Conservation (phyloP, 2,113 vertebrate genomes). For the Catharus fuscescens region DNA sequence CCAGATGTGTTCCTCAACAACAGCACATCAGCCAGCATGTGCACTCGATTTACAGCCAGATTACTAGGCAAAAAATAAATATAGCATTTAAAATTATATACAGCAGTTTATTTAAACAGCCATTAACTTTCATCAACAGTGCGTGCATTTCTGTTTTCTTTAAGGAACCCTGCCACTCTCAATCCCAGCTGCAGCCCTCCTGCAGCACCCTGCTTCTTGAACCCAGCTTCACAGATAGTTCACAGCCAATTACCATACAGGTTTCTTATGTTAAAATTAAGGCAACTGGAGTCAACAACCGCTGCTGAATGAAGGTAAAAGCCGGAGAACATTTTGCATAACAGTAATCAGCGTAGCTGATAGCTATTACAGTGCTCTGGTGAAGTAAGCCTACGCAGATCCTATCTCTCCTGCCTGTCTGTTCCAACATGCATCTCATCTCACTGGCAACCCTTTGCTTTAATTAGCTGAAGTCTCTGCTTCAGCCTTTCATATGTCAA, state of each 20-base stretch:
- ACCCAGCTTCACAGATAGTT: neutral
- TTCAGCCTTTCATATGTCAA: constrained; percentile 64
- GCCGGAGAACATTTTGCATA: constrained; percentile 51
- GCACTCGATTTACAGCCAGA: neutral
- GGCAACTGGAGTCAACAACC: constrained; percentile 19
- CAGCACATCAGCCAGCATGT: neutral
- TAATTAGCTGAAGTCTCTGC: constrained; percentile 49
- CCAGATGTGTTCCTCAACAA: neutral
- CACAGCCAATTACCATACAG: neutral
- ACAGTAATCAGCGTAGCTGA: constrained; percentile 38
- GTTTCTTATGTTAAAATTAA: constrained; percentile 40
- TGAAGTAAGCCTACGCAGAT: constrained; percentile 52
- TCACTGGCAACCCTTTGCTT: constrained; percentile 51
- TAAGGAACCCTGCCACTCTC: neutral
- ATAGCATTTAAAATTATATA: neutral
- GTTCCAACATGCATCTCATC: constrained; percentile 58
- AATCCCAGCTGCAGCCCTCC: neutral
- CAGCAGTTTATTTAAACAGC: constrained; percentile 32
- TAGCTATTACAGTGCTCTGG: constrained; percentile 55
- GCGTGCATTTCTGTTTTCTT: constrained; percentile 30
- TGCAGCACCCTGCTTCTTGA: neutral
- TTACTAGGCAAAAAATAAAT: neutral
- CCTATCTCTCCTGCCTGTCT: constrained; percentile 30
- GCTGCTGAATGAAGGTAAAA: constrained; percentile 47
- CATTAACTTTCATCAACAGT: constrained; percentile 28